These are phyloP conservation scores for Cyprinodon variegatus DNA, from an alignment of 2,113 vertebrate genomes.

Conservation along the genomic window DNA sequence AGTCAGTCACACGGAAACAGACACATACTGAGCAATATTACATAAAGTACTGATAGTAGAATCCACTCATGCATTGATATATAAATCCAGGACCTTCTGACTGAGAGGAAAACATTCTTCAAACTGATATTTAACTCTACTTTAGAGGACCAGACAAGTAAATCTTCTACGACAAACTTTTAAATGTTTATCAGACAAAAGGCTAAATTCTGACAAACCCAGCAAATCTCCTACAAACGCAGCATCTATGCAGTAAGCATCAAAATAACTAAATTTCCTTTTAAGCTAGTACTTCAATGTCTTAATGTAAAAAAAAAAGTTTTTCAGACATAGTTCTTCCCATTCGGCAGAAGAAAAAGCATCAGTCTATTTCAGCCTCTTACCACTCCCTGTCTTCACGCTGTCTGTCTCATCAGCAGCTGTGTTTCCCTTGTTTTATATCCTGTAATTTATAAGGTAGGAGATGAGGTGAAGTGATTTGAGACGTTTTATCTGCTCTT, in stretches of 20 bases:
- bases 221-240: neutral
- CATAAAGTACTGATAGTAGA: neutral
- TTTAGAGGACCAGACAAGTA: neutral
- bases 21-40: neutral
- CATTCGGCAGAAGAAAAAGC: neutral
- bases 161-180: neutral
- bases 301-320: neutral
- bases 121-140: neutral
- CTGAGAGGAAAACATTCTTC: neutral
- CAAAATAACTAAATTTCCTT: neutral
- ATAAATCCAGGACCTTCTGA: neutral
- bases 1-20: neutral
- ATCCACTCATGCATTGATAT: neutral
- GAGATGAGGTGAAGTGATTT: constrained; percentile 11
- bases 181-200: neutral
- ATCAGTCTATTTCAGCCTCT: constrained; percentile 16
- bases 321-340: neutral
- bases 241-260: neutral
- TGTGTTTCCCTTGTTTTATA: constrained; percentile 22
- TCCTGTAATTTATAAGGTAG: constrained; percentile 19
- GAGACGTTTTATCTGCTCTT: constrained; percentile 30
- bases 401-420: constrained; percentile 33
- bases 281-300: neutral
- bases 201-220: neutral
- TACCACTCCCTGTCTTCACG: constrained; percentile 37